These are phyloP conservation scores for Nephila pilipes DNA, from an alignment of 1,140 invertebrate species.

Conservation along the genomic window DNA sequence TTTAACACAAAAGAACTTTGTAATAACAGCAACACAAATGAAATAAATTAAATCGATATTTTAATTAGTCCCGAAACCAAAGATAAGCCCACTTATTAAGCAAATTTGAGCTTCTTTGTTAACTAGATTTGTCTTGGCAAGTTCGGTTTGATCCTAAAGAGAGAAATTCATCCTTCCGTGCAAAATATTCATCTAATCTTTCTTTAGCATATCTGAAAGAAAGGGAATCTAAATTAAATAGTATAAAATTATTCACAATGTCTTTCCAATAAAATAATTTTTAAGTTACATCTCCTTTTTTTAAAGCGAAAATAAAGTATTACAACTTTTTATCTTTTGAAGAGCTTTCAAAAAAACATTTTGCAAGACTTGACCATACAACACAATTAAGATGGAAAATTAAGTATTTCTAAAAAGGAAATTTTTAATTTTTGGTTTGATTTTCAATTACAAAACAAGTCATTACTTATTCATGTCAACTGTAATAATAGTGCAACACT, in stretches of 20 bases:
- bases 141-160: slow-evolving; percentile 19
- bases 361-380: too few species aligned
- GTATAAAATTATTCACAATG: neutral
- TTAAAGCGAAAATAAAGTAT: too few species aligned
- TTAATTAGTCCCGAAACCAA: neutral
- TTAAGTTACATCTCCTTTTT: too few species aligned
- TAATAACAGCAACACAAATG: neutral
- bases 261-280: too few species aligned
- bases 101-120: neutral
- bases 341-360: too few species aligned
- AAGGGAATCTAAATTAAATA: neutral
- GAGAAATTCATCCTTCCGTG: slow-evolving; percentile 79
- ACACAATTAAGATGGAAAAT: too few species aligned
- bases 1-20: neutral
- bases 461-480: too few species aligned
- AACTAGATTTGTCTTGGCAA: neutral
- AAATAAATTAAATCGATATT: neutral
- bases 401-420: too few species aligned
- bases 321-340: too few species aligned
- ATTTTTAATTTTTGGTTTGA: too few species aligned
- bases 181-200: slow-evolving; percentile 80
- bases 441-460: too few species aligned
- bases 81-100: neutral
- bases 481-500: too few species aligned
- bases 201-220: slow-evolving; percentile 79